phyloP scores from a whole-genome alignment of 2,797 vertebrate species.

The Basileuterus tristriatus region DNA sequence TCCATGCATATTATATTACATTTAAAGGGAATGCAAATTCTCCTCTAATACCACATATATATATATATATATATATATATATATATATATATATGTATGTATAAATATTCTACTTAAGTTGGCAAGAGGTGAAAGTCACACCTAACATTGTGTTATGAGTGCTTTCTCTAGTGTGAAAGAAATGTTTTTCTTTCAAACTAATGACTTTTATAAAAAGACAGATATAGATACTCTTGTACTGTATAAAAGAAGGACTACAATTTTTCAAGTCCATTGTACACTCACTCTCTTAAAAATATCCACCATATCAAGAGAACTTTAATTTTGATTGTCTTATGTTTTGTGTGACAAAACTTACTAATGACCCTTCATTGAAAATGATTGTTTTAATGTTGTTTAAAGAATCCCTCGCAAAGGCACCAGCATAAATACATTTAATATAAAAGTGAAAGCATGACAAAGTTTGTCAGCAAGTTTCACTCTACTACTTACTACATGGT shows the following conservation, averaged over 20 bases:
- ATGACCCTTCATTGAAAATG: not conserved
- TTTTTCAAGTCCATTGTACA: not conserved
- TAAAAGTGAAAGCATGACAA: not conserved
- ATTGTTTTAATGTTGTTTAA: not conserved
- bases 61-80: not conserved
- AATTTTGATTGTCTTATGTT: not conserved
- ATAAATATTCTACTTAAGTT: not conserved
- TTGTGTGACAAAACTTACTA: not conserved
- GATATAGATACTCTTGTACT: not conserved
- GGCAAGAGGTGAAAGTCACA: not conserved
- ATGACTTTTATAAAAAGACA: not conserved
- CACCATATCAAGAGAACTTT: not conserved
- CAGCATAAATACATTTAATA: not conserved
- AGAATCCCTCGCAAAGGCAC: not conserved
- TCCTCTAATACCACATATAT: not conserved
- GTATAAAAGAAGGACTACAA: not conserved
- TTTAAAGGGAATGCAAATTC: not conserved
- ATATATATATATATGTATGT: too few species aligned
- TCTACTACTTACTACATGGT: not conserved
- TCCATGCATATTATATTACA: not conserved
- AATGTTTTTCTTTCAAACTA: not conserved
- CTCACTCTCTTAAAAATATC: not conserved
- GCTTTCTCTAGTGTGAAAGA: not conserved
- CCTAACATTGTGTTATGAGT: not conserved
- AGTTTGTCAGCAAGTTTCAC: accelerated